Conservation (phyloP, 92 coral and sea anemone genomes). For the Anthopleura xanthogrammica region DNA sequence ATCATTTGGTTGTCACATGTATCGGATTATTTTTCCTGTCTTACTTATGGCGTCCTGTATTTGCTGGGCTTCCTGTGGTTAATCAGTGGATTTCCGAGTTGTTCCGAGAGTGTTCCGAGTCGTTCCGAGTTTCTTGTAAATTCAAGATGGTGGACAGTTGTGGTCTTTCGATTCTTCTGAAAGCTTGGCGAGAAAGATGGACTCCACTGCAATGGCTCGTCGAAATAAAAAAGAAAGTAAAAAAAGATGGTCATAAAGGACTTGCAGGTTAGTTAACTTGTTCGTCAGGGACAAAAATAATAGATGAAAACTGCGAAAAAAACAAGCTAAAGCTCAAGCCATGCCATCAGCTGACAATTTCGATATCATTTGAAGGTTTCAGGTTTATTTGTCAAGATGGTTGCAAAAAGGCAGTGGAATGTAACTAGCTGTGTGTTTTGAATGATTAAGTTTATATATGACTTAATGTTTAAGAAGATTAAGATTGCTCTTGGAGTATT, state of each 20-base stretch:
- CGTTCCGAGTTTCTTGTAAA: neutral
- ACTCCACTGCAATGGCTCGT: conserved; percentile 92
- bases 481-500: too few relatives aligned
- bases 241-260: conserved; percentile 55
- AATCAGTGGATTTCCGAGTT: neutral
- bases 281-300: neutral
- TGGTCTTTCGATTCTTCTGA: conserved; percentile 56
- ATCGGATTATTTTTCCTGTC: neutral
- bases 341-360: too few relatives aligned
- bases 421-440: too few relatives aligned
- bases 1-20: neutral
- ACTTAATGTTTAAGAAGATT: too few relatives aligned
- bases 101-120: conserved; percentile 4
- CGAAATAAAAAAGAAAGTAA: conserved; percentile 70
- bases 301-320: too few relatives aligned
- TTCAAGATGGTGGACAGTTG: conserved; percentile 88
- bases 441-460: too few relatives aligned
- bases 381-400: too few relatives aligned
- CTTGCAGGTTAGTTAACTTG: conserved; percentile 70
- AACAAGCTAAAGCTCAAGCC: too few relatives aligned
- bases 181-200: conserved; percentile 99
- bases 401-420: too few relatives aligned
- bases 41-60: neutral
- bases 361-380: too few relatives aligned
- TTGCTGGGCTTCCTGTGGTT: conserved; percentile 9